These are phyloP conservation scores for Mohoua ochrocephala DNA, from an alignment of 2,113 vertebrate genomes.

Conservation along the genomic window DNA sequence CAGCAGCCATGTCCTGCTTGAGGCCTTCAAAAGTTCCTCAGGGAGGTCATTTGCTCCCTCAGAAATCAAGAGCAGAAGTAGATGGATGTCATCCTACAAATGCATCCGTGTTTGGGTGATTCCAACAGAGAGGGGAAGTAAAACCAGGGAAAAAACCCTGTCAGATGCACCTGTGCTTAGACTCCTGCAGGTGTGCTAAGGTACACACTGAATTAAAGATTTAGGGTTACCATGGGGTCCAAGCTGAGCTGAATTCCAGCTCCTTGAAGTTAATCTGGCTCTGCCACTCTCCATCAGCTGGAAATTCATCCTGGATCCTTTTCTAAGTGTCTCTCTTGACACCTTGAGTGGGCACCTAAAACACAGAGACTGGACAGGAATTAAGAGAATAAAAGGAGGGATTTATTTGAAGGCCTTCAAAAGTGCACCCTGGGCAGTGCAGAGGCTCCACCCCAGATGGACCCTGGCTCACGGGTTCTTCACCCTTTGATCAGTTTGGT, in stretches of 20 bases:
- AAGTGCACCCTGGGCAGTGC: too few species aligned
- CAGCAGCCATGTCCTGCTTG: background rate
- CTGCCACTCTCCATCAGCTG: background rate
- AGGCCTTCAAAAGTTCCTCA: background rate
- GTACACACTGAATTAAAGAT: background rate
- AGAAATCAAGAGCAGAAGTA: background rate
- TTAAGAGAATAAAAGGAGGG: too few species aligned
- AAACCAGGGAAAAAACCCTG: background rate
- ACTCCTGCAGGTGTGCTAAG: rapidly evolving
- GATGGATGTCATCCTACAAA: background rate
- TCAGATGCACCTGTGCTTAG: background rate
- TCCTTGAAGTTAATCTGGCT: background rate
- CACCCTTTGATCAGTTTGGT: too few species aligned
- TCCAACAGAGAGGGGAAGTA: background rate
- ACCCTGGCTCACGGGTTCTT: too few species aligned
- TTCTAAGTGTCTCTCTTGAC: background rate
- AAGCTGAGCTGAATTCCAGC: background rate
- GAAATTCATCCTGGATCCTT: background rate
- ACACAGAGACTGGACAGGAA: too few species aligned
- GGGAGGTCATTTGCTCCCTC: background rate
- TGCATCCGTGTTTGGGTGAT: background rate
- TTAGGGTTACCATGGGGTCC: background rate
- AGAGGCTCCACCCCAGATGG: too few species aligned
- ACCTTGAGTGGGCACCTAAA: too few species aligned
- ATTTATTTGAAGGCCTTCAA: too few species aligned